Evolutionary conservation across 2,797 vertebrate genomes (phyloP), one percentile per base, ranked within the genome.

Genomic region (Chiroxiphia lanceolata): DNA sequence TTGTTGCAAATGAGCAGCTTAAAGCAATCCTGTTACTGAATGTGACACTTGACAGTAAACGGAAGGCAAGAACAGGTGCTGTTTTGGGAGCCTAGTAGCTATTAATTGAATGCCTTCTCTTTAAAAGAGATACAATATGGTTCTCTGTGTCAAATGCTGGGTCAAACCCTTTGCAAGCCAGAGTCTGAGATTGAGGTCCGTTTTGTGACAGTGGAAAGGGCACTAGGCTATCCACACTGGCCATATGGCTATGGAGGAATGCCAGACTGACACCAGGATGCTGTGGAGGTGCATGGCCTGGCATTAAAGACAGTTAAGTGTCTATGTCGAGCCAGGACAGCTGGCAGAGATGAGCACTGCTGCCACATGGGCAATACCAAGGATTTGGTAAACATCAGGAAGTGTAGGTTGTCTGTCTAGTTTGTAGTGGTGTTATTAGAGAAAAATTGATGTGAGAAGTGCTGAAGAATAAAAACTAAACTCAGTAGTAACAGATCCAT

Each of bases 1-100:
- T 36, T 81, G 36, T 79, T 84, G 83, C 54, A 97, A 79, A 84
- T 82, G 51, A 90, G 59, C 67, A 63, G 74, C 67, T 88, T 82
- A 82, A 82, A 92, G 80, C 93, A 87, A 84, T 89, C 67, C 64
- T 74, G 36, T 90, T 84, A n/a, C 54, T 76, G 77, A 92, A 25
- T 45, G 54, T 83, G 88, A 48, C 67, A 36, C 61, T 84, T 47
- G 57, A 78, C 83, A 67, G 50, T 82, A 27, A 81, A 63, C 0
- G 3, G 74, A 63, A 76, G 50, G 54, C 77, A 72, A 79, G 68
- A 87, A 47, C 65, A 69, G 74, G 74, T 84, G 83, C 65, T 70
- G 25, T 25, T 79, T 82, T 67, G 67, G 70, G 47, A 89, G 60
- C 18, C 59, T 31, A 34, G 0, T 2, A 33, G 61, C 25, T 25